These are phyloP conservation scores for Cettia cetti DNA, from an alignment of 2,113 vertebrate genomes.

Conservation along the genomic window DNA sequence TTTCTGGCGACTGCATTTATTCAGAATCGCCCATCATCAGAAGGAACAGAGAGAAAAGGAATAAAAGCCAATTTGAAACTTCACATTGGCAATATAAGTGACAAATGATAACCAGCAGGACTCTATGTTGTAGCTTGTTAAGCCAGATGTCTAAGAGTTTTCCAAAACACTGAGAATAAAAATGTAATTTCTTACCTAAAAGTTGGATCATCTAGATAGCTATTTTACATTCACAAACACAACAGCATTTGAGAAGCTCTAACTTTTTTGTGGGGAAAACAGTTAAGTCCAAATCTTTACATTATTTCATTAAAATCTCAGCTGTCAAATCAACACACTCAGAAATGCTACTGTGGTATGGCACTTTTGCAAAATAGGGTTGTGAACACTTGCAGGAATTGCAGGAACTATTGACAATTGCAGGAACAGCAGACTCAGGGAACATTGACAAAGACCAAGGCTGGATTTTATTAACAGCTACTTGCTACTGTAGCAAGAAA, in stretches of 20 bases:
- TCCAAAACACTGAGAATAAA: not conserved
- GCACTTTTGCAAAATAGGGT: not conserved
- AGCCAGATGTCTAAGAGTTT: not conserved
- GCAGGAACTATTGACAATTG: not conserved
- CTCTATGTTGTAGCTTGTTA: not conserved
- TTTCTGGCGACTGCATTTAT: not conserved
- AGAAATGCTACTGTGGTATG: not conserved
- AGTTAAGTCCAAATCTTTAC: not conserved
- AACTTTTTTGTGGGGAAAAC: not conserved
- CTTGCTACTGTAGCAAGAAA: not conserved
- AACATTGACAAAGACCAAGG: not conserved
- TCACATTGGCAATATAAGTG: not conserved
- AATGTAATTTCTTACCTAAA: not conserved
- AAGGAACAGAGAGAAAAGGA: not conserved
- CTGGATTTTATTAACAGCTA: constrained; percentile 10
- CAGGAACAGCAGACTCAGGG: not conserved
- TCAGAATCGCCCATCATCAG: not conserved
- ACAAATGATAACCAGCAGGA: not conserved
- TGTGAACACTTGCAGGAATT: not conserved
- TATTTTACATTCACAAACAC: not conserved
- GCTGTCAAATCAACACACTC: not conserved
- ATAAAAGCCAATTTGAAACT: not conserved
- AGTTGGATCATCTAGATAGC: not conserved
- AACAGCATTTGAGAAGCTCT: not conserved
- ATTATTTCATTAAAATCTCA: not conserved